Evolutionary conservation across 2,888 invertebrate species (phyloP).

Genomic region (Abscondita cerata): DNA sequence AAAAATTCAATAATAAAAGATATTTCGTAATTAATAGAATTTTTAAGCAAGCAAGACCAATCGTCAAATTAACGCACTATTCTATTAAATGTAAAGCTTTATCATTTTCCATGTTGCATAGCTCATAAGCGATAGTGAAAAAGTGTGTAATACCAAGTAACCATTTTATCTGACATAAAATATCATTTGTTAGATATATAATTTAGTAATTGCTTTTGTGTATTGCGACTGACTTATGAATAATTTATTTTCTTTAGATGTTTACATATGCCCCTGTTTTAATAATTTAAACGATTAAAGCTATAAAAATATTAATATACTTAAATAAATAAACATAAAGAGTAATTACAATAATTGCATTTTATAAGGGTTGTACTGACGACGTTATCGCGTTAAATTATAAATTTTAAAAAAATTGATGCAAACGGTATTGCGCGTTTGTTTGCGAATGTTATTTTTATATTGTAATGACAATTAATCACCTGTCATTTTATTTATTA

Average conservation of each 20-base stretch:
- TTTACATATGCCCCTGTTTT: constrained; percentile 34
- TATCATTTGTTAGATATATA: constrained; percentile 49
- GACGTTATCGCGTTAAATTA: no score
- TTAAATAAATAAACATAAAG: constrained; percentile 24
- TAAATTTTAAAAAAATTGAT: no score
- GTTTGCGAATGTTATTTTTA: no score
- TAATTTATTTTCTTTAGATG: constrained; percentile 44
- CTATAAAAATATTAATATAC: constrained; percentile 28
- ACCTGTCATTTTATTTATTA: no score
- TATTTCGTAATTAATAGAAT: constrained; percentile 1
- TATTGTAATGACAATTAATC: no score
- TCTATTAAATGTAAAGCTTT: constrained; percentile 30
- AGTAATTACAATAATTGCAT: constrained; percentile 20
- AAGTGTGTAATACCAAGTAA: constrained; percentile 43
- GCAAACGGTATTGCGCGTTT: no score
- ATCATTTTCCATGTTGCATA: constrained; percentile 24
- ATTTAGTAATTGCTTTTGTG: constrained; percentile 49
- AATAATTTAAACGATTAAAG: constrained; percentile 38
- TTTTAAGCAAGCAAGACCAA: neutral
- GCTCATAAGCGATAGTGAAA: constrained; percentile 46
- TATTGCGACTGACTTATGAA: constrained; percentile 43
- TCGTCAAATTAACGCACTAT: constrained; percentile 11
- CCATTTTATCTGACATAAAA: constrained; percentile 44
- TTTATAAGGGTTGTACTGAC: neutral
- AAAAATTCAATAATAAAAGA: neutral